Percentiles rank a stretch among this genome's conserved stretches.
Conservation (phyloP, 2,888 invertebrate species). For the Candidula unifasciata region DNA sequence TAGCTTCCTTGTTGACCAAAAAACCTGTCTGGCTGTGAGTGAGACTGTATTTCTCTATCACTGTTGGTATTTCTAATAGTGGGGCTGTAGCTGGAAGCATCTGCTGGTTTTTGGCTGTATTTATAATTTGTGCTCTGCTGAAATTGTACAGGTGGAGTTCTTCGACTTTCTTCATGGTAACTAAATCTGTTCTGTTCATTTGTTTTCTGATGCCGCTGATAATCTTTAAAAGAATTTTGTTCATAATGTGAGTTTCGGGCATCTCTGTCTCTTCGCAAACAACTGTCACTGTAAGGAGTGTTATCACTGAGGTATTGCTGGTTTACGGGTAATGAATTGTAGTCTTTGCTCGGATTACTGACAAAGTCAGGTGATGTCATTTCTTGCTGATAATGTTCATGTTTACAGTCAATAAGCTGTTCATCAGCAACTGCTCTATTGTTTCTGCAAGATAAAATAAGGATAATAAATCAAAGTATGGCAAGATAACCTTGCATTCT, state of each 20-base stretch:
- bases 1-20: background rate
- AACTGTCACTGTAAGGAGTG: background rate
- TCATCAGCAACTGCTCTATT: background rate
- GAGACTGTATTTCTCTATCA: background rate
- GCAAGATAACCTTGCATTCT: too few species aligned
- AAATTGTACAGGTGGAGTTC: background rate
- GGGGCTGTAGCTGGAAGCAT: background rate
- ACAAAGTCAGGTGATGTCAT: background rate
- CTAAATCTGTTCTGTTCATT: conserved; percentile 6
- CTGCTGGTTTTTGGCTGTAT: background rate
- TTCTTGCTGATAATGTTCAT: background rate
- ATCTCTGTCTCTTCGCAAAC: background rate
- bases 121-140: background rate
- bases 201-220: background rate
- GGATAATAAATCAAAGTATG: background rate
- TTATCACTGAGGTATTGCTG: conserved; percentile 6
- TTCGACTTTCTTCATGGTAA: background rate
- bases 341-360: background rate
- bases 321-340: conserved; percentile 4
- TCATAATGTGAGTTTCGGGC: background rate
- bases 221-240: background rate
- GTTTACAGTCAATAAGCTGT: background rate
- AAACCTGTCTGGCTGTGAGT: background rate
- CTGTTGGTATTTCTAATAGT: background rate
- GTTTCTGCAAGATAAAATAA: conserved; percentile 1